Base-by-base conservation (phyloP, 2,797 vertebrate genomes). In the Yasuhikotakia modesta region DNA sequence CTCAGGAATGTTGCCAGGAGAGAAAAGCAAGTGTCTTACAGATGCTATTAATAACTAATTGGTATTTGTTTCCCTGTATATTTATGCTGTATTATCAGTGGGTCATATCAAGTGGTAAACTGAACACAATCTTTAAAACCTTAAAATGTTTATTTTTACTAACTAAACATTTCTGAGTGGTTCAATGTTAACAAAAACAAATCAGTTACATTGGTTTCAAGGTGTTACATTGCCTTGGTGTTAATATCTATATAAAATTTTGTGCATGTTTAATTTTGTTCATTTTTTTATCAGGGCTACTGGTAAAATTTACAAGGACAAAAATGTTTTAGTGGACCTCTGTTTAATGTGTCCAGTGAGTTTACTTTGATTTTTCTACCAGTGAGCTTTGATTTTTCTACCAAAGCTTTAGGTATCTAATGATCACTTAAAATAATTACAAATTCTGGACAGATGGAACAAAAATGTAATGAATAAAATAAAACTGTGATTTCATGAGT, bases 91-190 rank as follows among this genome's bases (percentile, higher is more conserved):
- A n/a, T 73, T 73, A 79, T 80, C 46, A 74, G 46, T 61, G 70
- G 66, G 58, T 75, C 69, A 55, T 79, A 78, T 84, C 57, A 80
- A 67, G 80, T 81, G 70, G 66, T 19, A 55, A 24, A 66, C 82
- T 83, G 69, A 84, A 53, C 76, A 45, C 79, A 76, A n/a, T n/a
- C 50, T 75, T 64, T 16, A 19, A 66, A 66, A 21, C 21, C 13
- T 43, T 65, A 65, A 22, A 30, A 70, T n/a, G n/a, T n/a, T n/a
- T n/a, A n/a, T n/a, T n/a, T n/a, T n/a, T n/a, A n/a, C n/a, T 32
- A 5, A 32, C 30, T 65, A 60, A 63, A 72, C 57, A 63, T 65
- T 24, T 66, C 30, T 6, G 12, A 22, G 14, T 64, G 7, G 39
- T 63, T 58, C 66, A 53, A 69, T 70, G 58, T 13, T 21, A 67